Conservation (phyloP, 1,140 invertebrate genomes). For the Batillaria attramentaria region DNA sequence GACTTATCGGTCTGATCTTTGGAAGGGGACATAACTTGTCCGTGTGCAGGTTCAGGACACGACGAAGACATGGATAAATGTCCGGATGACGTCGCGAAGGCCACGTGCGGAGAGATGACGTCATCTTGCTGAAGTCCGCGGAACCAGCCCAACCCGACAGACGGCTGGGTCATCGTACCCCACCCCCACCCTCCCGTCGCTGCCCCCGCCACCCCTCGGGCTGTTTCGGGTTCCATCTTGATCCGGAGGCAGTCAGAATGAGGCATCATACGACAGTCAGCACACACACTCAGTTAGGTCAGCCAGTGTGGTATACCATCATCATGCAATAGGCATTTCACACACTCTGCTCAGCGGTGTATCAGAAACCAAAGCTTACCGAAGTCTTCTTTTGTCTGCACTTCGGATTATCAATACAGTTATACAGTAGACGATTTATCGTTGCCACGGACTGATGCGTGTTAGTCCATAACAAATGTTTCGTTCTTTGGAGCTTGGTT, state of each 20-base stretch:
- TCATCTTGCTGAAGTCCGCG: not conserved
- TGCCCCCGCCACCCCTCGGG: not conserved
- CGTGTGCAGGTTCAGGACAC: not conserved
- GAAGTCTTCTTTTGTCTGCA: too few species aligned
- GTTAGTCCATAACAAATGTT: too few species aligned
- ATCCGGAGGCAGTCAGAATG: constrained; percentile 12
- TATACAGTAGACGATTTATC: too few species aligned
- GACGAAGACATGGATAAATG: not conserved
- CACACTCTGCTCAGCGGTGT: too few species aligned
- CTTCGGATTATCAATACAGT: too few species aligned
- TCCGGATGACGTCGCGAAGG: not conserved
- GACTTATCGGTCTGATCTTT: not conserved
- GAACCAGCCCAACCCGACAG: constrained; percentile 17
- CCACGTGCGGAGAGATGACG: not conserved
- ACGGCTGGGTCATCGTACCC: not conserved
- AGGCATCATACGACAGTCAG: constrained; percentile 18
- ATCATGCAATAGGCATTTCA: too few species aligned
- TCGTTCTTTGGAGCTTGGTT: too few species aligned
- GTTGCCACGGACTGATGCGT: too few species aligned
- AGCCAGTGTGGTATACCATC: too few species aligned
- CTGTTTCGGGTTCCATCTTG: constrained; percentile 22
- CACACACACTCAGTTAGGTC: too few species aligned
- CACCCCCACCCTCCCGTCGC: constrained; percentile 2
- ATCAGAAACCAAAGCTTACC: too few species aligned
- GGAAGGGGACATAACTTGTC: not conserved